Base-by-base conservation (phyloP, 2,113 vertebrate species). In the Rhynchomys soricoides region DNA sequence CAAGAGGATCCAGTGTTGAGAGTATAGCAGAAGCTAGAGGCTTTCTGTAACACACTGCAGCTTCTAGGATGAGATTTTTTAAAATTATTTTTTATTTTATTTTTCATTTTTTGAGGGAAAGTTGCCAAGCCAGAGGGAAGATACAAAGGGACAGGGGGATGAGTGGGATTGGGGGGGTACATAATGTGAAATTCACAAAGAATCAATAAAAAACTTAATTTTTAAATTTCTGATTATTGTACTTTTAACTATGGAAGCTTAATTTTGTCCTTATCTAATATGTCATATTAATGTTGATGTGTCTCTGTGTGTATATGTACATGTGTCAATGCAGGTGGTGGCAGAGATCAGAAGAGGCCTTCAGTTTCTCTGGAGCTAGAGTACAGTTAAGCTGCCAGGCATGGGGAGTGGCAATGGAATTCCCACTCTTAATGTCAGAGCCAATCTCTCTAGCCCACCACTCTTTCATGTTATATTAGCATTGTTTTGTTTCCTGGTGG, bases 401-500 rank as follows among this genome's bases (percentile, higher is more conserved):
- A 43, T 59, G 79, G 55, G 22, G 57, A 40, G 11, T 40, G n/a
- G n/a, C 11, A 4, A 59, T 59, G 21, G 11, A 82, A 82, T 82
- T 59, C 6, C 7, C 3, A 59, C 22, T 16, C 79, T 16, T 40
- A 59, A 40, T 83, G 24, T 22, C 11, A 4, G 6, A 16, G 24
- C 24, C n/a, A 59, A n/a, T 29, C 55, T 62, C 79, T 82, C 10
- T 57, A 59, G 1, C 37, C 48, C 22, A 0, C 37, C 90, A 50
- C 77, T 29, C 57, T 94, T 94, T 7, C 37, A 62, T 78, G 8
- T 83, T 94, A 62, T 68, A 57, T 78, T 37, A 90, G 21, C 81
- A n/a, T 90, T 82, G 8, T 86, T 7, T 79, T 24, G 77, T 92
- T 93, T 57, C 64, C 78, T 93, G 31, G 16, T 96, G 88, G 19